phyloP scores from a whole-genome alignment of 2,113 vertebrate species.

The Lethenteron reissneri region DNA sequence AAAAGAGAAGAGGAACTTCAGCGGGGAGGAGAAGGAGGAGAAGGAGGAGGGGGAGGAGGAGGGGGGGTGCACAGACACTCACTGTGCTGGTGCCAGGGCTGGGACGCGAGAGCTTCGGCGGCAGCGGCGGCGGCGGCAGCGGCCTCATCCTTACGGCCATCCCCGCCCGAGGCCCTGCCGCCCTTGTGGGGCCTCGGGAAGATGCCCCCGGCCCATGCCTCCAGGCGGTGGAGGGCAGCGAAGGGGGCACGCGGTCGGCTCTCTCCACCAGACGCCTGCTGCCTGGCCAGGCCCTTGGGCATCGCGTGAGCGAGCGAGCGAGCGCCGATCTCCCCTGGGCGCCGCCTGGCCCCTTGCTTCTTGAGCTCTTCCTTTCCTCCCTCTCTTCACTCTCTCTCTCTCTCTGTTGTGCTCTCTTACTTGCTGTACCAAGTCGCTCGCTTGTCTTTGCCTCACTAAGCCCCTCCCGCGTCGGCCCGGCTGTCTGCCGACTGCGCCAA shows the following conservation, averaged over 20 bases:
- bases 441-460: too few relatives aligned
- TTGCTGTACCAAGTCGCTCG: too few relatives aligned
- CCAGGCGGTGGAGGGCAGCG: constrained; percentile 1
- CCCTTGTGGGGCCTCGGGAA: neutral
- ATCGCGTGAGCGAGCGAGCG: too few relatives aligned
- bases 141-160: too few relatives aligned
- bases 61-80: neutral
- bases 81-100: neutral
- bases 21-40: constrained; percentile 8
- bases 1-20: neutral
- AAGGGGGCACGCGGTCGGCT: constrained; percentile 6
- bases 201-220: neutral
- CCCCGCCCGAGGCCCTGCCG: too few relatives aligned
- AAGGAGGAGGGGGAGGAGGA: constrained; percentile 7
- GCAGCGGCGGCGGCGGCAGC: neutral
- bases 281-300: constrained; percentile 18
- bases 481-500: too few relatives aligned
- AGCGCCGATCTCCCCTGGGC: too few relatives aligned
- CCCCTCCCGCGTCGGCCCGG: too few relatives aligned
- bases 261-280: constrained; percentile 12
- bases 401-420: too few relatives aligned
- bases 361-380: too few relatives aligned
- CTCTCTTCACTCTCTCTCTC: neutral
- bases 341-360: neutral
- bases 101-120: neutral